These are phyloP conservation scores for Flabesymbios commensalis DNA, from an alignment of 2,888 invertebrate genomes.

Conservation along the genomic window DNA sequence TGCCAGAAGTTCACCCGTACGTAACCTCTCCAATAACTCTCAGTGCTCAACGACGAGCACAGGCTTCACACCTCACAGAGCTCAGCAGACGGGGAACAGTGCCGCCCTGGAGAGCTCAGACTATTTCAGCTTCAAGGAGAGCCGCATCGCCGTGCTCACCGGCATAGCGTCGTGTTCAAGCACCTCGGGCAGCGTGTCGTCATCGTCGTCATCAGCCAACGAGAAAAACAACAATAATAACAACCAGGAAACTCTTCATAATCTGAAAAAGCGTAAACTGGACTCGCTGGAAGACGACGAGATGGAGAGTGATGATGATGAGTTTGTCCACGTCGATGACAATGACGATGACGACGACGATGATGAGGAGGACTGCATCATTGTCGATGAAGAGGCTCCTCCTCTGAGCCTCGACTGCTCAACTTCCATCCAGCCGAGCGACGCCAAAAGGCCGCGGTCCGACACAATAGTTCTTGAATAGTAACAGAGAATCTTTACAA, in stretches of 20 bases:
- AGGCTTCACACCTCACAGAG: conserved; percentile 15
- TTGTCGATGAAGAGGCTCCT: neutral
- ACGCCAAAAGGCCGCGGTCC: neutral
- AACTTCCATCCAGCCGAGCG: neutral
- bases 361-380: neutral
- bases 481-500: no score
- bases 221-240: neutral
- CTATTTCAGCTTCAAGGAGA: conserved; percentile 17
- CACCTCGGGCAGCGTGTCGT: neutral
- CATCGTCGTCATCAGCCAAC: neutral
- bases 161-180: neutral
- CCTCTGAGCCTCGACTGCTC: no score
- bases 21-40: conserved; percentile 16
- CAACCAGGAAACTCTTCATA: no score
- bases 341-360: neutral
- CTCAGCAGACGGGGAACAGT: neutral
- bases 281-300: neutral
- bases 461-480: conserved; percentile 3
- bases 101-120: neutral
- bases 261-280: no score
- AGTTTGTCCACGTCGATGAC: no score
- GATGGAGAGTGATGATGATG: no score
- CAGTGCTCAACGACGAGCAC: conserved; percentile 1
- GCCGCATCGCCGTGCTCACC: conserved; percentile 2
- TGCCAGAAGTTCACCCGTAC: neutral